phyloP scores from a whole-genome alignment of 2,888 invertebrate species.

The Deladenus siricidicola region DNA sequence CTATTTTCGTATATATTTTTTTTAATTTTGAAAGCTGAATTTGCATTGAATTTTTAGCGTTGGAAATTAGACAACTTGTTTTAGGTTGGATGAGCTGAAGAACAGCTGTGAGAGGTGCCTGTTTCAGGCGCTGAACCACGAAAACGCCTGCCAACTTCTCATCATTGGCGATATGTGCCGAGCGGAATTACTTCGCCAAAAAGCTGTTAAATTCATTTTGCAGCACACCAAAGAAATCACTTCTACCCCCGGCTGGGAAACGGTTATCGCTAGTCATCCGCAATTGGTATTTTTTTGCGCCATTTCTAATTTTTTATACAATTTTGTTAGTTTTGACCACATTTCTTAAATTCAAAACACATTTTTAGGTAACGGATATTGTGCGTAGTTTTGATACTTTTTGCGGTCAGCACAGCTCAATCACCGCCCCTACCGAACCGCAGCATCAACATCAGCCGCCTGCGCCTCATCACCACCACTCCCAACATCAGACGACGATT shows the following conservation, averaged over 20 bases:
- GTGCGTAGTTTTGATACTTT: constrained; percentile 3
- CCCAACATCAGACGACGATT: not conserved
- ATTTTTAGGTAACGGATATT: not conserved
- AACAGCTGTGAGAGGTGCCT: constrained; percentile 38
- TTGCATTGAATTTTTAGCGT: too few relatives aligned
- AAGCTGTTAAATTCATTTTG: constrained; percentile 48
- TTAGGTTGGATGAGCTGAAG: constrained; percentile 49
- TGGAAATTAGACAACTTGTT: too few relatives aligned
- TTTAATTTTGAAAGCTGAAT: too few relatives aligned
- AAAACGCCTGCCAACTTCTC: constrained; percentile 50
- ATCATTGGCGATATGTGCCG: constrained; percentile 50
- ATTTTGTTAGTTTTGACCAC: too few relatives aligned
- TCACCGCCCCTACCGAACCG: not conserved
- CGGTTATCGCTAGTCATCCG: constrained; percentile 8
- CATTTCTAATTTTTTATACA: too few relatives aligned
- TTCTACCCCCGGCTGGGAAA: constrained; percentile 23
- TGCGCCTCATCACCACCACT: constrained; percentile 1
- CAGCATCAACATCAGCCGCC: not conserved
- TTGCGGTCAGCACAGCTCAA: constrained; percentile 4
- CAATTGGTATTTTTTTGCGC: too few relatives aligned
- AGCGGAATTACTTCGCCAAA: constrained; percentile 29
- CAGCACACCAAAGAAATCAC: constrained; percentile 38
- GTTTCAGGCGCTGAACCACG: constrained; percentile 41
- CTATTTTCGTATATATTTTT: too few relatives aligned
- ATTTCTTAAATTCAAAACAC: not conserved